A percentile compares a stretch with the other conserved stretches of the same genome.
Evolutionary conservation across 2,797 vertebrate genomes (phyloP).

Genomic region (Sebastes kiyomatsui): DNA sequence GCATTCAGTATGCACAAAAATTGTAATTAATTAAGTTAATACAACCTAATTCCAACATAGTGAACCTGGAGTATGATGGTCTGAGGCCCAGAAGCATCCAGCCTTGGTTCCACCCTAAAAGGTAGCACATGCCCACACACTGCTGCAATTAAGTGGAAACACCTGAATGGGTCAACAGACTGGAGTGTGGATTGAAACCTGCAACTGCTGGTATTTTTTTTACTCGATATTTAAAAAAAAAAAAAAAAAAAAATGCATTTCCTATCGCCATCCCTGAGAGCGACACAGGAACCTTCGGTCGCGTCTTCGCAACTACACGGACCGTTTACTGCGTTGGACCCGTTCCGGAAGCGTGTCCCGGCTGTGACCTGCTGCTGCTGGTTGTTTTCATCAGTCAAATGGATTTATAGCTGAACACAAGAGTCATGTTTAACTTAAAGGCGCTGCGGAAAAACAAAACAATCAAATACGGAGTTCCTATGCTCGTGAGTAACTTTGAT

Average conservation of each 20-base stretch:
- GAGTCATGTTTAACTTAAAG: constrained; percentile 67
- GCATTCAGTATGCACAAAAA: no score
- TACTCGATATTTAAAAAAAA: background rate
- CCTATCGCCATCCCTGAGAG: background rate
- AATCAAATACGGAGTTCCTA: constrained; percentile 78
- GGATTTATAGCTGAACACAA: background rate
- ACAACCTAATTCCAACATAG: no score
- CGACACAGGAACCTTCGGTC: constrained; percentile 25
- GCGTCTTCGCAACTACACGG: background rate
- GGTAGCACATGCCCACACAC: no score
- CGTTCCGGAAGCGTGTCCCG: background rate
- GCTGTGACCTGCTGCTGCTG: constrained; percentile 25
- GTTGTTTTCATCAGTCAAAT: background rate
- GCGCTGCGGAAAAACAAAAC: constrained; percentile 72
- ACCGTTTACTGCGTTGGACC: constrained; percentile 28
- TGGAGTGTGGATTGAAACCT: no score
- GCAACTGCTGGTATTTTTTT: no score
- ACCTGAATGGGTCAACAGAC: no score
- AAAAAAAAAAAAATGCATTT: no score
- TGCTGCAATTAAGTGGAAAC: no score
- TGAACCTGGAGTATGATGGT: no score
- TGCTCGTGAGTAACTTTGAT: constrained; percentile 74
- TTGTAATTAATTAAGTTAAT: no score
- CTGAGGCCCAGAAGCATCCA: no score
- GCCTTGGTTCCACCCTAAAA: no score